These are phyloP conservation scores for Anoncus sp. DNA, from an alignment of 2,888 invertebrate genomes.

Conservation along the genomic window DNA sequence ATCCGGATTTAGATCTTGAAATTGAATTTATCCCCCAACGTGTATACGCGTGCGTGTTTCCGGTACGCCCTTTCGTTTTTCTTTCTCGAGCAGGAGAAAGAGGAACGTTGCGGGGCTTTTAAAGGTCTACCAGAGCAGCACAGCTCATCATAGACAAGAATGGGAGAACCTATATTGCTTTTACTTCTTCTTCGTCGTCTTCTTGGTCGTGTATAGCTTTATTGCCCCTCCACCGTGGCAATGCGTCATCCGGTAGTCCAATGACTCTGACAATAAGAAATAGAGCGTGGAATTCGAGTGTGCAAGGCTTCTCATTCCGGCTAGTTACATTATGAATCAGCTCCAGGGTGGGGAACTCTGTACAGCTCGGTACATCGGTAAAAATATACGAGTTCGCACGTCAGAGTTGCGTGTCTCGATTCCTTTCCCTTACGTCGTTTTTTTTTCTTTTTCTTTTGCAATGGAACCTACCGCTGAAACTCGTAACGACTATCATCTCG, in stretches of 20 bases:
- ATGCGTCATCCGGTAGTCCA: slow-evolving; percentile 59
- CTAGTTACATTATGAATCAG: slow-evolving; percentile 55
- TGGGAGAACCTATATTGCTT: slow-evolving; percentile 34
- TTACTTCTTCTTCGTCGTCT: slow-evolving; percentile 33
- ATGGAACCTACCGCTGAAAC: neutral
- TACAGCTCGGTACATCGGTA: neutral
- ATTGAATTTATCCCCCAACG: slow-evolving; percentile 46
- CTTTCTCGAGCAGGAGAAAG: neutral
- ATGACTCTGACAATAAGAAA: slow-evolving; percentile 55
- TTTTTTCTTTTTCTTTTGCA: neutral
- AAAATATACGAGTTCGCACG: slow-evolving; percentile 22
- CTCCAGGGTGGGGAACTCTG: slow-evolving; percentile 3
- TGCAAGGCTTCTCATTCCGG: slow-evolving; percentile 28
- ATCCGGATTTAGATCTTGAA: slow-evolving; percentile 62
- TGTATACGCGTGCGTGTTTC: slow-evolving; percentile 43
- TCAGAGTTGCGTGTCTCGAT: slow-evolving; percentile 38
- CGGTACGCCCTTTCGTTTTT: slow-evolving; percentile 51
- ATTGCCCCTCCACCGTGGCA: too few species aligned
- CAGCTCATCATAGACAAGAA: slow-evolving; percentile 35
- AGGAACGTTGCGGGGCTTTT: neutral
- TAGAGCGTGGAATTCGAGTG: slow-evolving; percentile 55
- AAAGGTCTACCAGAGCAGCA: neutral
- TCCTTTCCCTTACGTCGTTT: slow-evolving; percentile 43
- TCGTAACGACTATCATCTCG: neutral
- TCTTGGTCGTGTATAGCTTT: neutral